Conservation (phyloP, 2,113 vertebrate genomes). For the Tapirus terrestris region DNA sequence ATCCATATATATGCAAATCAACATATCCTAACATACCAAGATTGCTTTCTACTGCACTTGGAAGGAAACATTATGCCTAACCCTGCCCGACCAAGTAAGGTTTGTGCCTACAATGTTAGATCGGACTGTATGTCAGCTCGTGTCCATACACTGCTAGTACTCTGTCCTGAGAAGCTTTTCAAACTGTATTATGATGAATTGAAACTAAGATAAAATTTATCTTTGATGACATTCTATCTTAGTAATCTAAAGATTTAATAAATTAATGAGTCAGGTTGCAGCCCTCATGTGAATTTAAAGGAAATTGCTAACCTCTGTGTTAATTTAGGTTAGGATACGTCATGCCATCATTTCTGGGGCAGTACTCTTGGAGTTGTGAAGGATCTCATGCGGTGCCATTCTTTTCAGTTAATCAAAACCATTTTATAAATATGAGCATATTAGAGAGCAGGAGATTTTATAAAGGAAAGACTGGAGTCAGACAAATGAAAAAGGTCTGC, state of each 20-base stretch:
- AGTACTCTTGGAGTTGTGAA: not conserved
- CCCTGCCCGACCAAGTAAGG: slow-evolving; percentile 78
- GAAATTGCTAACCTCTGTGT: not conserved
- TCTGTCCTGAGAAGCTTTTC: slow-evolving; percentile 79
- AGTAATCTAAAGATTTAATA: slow-evolving; percentile 45
- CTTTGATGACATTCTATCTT: slow-evolving; percentile 62
- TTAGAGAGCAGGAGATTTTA: slow-evolving; percentile 61
- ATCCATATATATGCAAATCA: slow-evolving; percentile 79
- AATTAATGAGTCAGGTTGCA: not conserved
- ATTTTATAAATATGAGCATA: not conserved
- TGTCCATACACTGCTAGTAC: slow-evolving; percentile 80
- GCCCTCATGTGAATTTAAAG: slow-evolving; percentile 47
- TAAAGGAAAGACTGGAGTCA: slow-evolving; percentile 64
- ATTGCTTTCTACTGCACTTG: slow-evolving; percentile 51
- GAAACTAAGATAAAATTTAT: slow-evolving; percentile 72
- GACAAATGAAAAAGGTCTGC: slow-evolving; percentile 35
- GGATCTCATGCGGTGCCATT: slow-evolving; percentile 40
- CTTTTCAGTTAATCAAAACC: slow-evolving; percentile 40
- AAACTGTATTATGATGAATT: slow-evolving; percentile 80
- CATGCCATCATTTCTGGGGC: not conserved
- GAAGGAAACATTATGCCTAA: slow-evolving; percentile 70
- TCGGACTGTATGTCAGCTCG: slow-evolving; percentile 69
- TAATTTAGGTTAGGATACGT: no score
- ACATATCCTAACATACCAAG: slow-evolving; percentile 74
- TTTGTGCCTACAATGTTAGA: slow-evolving; percentile 83